Evolutionary conservation across 2,888 invertebrate species (phyloP).

Genomic region (Spialia ferax): DNA sequence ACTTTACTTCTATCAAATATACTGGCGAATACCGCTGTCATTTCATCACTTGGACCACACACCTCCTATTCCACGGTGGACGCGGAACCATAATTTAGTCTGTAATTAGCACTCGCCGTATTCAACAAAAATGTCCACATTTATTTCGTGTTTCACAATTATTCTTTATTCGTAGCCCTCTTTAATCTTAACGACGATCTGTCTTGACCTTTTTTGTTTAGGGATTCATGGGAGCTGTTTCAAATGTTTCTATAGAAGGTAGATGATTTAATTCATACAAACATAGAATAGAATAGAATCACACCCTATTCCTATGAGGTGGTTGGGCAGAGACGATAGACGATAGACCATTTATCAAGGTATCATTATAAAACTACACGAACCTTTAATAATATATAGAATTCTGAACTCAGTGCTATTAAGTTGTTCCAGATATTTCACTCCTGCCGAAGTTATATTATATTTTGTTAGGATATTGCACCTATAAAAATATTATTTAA

Average conservation of each 20-base stretch:
- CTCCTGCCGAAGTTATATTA: too few species aligned
- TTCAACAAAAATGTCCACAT: constrained; percentile 77
- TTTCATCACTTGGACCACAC: constrained; percentile 38
- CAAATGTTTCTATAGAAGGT: not conserved
- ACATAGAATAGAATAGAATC: too few species aligned
- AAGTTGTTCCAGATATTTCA: too few species aligned
- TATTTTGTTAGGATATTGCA: too few species aligned
- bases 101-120: constrained; percentile 81
- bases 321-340: too few species aligned
- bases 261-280: not conserved
- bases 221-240: not conserved
- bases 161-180: constrained; percentile 66
- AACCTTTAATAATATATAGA: too few species aligned
- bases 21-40: not conserved
- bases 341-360: too few species aligned
- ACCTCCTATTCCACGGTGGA: constrained; percentile 48
- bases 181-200: constrained; percentile 66
- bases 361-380: too few species aligned
- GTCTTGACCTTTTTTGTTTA: constrained; percentile 51
- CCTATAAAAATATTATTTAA: too few species aligned
- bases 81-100: constrained; percentile 75
- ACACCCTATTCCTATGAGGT: too few species aligned
- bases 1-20: not conserved
- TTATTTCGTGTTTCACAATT: constrained; percentile 65
- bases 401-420: too few species aligned